Conservation (phyloP, 1,140 invertebrate genomes). For the Anastrepha obliqua region DNA sequence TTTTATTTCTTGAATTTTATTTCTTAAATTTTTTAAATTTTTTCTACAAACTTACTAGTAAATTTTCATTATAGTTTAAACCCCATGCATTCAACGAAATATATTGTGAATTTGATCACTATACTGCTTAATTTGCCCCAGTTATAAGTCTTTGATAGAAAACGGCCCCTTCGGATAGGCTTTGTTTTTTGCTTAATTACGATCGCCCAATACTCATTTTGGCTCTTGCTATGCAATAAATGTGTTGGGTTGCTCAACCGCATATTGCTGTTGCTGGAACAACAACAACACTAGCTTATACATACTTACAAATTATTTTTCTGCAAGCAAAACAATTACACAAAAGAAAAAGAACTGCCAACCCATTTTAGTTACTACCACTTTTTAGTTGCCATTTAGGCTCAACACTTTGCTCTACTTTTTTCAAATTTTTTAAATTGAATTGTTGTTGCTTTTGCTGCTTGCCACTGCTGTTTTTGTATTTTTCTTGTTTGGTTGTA, state of each 20-base stretch:
- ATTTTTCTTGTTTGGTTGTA: neutral
- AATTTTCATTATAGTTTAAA: too few relatives aligned
- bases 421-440: conserved; percentile 1
- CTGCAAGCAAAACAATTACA: too few relatives aligned
- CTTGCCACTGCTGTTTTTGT: neutral
- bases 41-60: too few relatives aligned
- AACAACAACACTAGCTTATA: neutral
- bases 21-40: too few relatives aligned
- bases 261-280: neutral
- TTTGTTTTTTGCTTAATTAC: neutral
- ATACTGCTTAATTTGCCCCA: neutral
- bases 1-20: too few relatives aligned
- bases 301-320: too few relatives aligned
- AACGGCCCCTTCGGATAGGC: neutral
- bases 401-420: conserved; percentile 28
- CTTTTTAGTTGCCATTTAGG: neutral
- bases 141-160: neutral
- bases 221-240: neutral
- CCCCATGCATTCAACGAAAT: too few relatives aligned
- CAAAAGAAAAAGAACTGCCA: neutral
- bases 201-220: neutral
- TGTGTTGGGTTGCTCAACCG: neutral
- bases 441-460: conserved; percentile 19
- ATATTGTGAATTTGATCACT: neutral
- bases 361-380: neutral